Percentiles rank a stretch among this genome's conserved stretches.
phyloP scores from a whole-genome alignment of 2,888 invertebrate species.

The Spatulosminthurus flaviceps region DNA sequence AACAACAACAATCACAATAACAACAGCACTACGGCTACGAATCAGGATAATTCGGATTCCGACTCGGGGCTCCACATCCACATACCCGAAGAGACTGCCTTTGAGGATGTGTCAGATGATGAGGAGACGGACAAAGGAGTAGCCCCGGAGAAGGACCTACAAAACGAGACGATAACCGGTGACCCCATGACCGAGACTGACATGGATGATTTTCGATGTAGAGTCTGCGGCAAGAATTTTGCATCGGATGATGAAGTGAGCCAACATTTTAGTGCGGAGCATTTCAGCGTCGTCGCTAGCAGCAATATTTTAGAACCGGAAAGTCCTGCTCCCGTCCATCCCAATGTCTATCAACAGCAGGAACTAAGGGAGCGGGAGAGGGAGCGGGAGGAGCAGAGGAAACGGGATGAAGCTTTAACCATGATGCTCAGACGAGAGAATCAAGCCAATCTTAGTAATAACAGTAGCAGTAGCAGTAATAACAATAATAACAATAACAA shows the following conservation, averaged over 20 bases:
- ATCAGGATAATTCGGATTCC: constrained; percentile 35
- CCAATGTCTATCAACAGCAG: neutral
- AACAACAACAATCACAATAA: neutral
- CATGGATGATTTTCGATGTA: constrained; percentile 48
- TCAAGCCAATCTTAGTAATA: too few species aligned
- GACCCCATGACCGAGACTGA: constrained; percentile 23
- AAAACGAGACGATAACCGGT: neutral
- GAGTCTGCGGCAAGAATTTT: constrained; percentile 52
- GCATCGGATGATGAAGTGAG: constrained; percentile 54
- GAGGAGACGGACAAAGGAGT: neutral
- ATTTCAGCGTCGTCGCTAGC: constrained; percentile 53
- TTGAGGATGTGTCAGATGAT: constrained; percentile 42
- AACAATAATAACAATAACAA: too few species aligned
- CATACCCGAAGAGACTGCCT: neutral
- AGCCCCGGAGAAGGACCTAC: too few species aligned
- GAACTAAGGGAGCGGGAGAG: neutral
- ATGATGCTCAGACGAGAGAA: neutral
- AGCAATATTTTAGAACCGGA: constrained; percentile 59
- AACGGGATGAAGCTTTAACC: constrained; percentile 8
- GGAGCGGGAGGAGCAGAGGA: neutral
- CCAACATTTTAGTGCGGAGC: constrained; percentile 57
- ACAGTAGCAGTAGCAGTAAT: too few species aligned
- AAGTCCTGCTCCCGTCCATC: constrained; percentile 55
- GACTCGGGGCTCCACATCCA: constrained; percentile 43
- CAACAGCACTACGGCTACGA: too few species aligned